A percentile compares a stretch with the other conserved stretches of the same genome.
Evolutionary conservation across 2,797 vertebrate species (phyloP).

Genomic region (Linurgus olivaceus): DNA sequence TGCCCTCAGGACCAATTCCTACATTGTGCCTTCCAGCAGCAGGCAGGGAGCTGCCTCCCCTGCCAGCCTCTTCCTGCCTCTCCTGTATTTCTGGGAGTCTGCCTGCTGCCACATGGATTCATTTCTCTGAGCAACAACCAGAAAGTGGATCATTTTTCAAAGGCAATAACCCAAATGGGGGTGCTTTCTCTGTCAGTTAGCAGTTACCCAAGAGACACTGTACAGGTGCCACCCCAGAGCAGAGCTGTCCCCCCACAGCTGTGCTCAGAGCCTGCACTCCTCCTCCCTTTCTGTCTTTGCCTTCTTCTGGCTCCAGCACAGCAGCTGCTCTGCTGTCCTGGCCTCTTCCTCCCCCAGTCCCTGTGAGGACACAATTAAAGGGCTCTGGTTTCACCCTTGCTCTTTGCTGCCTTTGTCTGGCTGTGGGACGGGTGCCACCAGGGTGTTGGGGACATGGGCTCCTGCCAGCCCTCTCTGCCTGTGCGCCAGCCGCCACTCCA

Average conservation of each 20-base stretch:
- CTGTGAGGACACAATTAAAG: slow-evolving; percentile 49
- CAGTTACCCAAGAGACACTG: background rate
- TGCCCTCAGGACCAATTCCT: background rate
- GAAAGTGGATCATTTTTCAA: background rate
- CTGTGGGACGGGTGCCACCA: background rate
- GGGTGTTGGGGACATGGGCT: background rate
- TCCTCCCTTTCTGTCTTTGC: background rate
- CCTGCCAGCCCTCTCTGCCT: background rate
- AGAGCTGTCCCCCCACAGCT: rapidly evolving
- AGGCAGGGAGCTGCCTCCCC: background rate
- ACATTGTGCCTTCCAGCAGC: background rate
- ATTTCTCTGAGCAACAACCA: background rate
- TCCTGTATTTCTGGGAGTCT: background rate
- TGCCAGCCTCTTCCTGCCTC: background rate
- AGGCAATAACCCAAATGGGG: background rate
- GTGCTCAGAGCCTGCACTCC: background rate
- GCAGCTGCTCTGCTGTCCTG: background rate
- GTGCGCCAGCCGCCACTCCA: background rate
- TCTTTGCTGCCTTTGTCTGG: slow-evolving; percentile 22
- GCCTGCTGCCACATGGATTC: background rate
- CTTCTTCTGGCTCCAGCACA: background rate
- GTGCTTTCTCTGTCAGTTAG: background rate
- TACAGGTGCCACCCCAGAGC: background rate
- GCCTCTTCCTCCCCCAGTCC: background rate
- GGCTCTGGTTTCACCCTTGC: slow-evolving; percentile 43